Evolutionary conservation across 2,888 invertebrate species (phyloP), one percentile per base, ranked within the genome.

Genomic region (Eristalinus sepulchralis): DNA sequence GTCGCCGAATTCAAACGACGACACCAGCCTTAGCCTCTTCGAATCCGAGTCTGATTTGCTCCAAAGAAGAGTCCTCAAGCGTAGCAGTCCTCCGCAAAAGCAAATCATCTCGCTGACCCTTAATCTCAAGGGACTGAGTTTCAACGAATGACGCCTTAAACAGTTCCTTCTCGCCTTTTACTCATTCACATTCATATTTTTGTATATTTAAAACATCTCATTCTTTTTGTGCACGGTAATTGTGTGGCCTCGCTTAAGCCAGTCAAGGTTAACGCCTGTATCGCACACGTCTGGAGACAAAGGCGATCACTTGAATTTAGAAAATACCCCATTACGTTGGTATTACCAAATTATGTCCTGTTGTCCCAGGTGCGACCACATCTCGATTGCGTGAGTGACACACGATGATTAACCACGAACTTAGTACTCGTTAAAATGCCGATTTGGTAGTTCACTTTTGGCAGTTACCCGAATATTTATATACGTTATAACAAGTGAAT

Each of bases 41-140:
- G 53, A 76, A 8, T 6, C 66, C 11, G 64, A 71, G 31, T 71
- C 82, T 1, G 66, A 82, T 20, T 4, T 82, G 70, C 71, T 82
- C 22, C 70, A 82, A 17, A 59, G 82, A 17, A 64, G 36, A 24
- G 66, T 82, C 20, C 31, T 82, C 1, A 82, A 82, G 31, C 76
- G 82, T 17, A 76, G 36, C 60, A 66, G n/a, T 10, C 76, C 59
- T 1, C 60, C 64, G 0, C 82, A 70, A 11, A 76, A 53, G 8
- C 63, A 82, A 10, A 76, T 82, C 5, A 82, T 82, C n/a, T 70
- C 76, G 1, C 36, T 82, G 1, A 82, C 82, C 1, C 66, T 82
- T 1, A 82, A 76, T 53, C 76, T 82, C 8, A 76, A 24, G 55
- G 82, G 82, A 22, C 34, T 82, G 8, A 66, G 27, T 31, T 71